Conservation (phyloP, 2,888 invertebrate species). For the Noctua janthina region DNA sequence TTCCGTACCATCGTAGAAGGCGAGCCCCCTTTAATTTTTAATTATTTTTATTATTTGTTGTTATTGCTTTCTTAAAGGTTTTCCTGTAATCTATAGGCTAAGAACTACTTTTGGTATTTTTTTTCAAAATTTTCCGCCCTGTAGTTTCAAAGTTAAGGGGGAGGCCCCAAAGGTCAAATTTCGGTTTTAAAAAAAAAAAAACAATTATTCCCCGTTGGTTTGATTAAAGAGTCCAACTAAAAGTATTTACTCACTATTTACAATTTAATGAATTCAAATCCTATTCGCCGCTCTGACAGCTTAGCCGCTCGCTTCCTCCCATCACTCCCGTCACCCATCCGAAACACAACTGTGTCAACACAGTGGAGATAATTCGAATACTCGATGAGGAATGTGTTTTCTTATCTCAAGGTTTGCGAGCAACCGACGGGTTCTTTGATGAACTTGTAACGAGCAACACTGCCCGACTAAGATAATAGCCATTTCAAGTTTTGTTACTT, state of each 20-base stretch:
- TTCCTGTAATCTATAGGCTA: no score
- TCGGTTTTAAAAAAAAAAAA: no score
- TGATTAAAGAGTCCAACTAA: not conserved
- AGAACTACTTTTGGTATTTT: no score
- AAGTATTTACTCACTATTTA: not conserved
- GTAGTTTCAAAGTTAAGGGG: no score
- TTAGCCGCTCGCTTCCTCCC: constrained; percentile 51
- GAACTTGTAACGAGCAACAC: constrained; percentile 76
- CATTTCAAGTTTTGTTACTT: constrained; percentile 70
- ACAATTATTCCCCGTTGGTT: not conserved
- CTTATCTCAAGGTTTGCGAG: constrained; percentile 85
- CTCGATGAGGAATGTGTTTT: constrained; percentile 86
- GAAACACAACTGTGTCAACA: constrained; percentile 87
- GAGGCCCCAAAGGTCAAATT: no score
- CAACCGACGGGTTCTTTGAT: constrained; percentile 81
- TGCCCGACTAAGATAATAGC: constrained; percentile 68
- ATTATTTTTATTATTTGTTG: no score
- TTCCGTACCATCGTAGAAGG: no score
- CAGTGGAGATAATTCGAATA: constrained; percentile 86
- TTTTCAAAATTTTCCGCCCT: no score
- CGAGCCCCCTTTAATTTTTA: no score
- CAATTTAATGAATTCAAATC: not conserved
- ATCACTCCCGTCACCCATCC: constrained; percentile 59
- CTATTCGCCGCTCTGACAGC: not conserved
- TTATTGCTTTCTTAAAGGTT: no score